Conservation (phyloP, 35 echinoderm and acorn worm species). For the Holothuria glaberrima region DNA sequence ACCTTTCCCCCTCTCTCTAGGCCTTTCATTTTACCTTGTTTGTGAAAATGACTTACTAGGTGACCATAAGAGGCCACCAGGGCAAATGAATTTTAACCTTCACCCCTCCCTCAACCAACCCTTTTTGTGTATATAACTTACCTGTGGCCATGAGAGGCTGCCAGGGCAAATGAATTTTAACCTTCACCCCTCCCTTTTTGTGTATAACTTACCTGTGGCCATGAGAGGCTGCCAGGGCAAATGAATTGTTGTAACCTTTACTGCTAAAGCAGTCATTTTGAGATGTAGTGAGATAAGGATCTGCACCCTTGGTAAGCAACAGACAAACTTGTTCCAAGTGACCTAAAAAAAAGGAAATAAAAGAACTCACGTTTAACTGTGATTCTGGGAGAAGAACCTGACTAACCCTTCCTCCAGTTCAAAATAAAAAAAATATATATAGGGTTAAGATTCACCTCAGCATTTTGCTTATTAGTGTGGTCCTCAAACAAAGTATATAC, state of each 20-base stretch:
- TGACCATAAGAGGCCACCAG: conserved; percentile 92
- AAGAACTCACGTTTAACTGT: neutral
- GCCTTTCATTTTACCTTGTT: neutral
- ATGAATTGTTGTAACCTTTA: conserved; percentile 93
- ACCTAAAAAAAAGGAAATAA: conserved; percentile 52
- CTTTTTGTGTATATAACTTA: too few species aligned
- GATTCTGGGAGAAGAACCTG: neutral
- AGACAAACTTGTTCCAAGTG: conserved; percentile 86
- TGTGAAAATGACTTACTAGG: neutral
- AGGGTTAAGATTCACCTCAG: too few species aligned
- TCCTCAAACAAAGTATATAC: too few species aligned
- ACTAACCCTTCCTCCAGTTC: too few species aligned
- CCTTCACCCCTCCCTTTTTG: too few species aligned
- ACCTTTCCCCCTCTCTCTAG: neutral
- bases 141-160: conserved; percentile 94
- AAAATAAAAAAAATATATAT: too few species aligned
- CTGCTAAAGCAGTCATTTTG: conserved; percentile 85
- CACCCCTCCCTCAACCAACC: too few species aligned
- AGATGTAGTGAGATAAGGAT: conserved; percentile 89
- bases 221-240: conserved; percentile 95
- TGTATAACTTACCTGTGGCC: conserved; percentile 89
- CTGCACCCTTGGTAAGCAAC: conserved; percentile 83
- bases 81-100: conserved; percentile 93
- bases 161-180: conserved; percentile 89
- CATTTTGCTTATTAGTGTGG: too few species aligned